Evolutionary conservation across 2,888 invertebrate species (phyloP), one percentile per base, ranked within the genome.

Genomic region (Allolobophora icterica): DNA sequence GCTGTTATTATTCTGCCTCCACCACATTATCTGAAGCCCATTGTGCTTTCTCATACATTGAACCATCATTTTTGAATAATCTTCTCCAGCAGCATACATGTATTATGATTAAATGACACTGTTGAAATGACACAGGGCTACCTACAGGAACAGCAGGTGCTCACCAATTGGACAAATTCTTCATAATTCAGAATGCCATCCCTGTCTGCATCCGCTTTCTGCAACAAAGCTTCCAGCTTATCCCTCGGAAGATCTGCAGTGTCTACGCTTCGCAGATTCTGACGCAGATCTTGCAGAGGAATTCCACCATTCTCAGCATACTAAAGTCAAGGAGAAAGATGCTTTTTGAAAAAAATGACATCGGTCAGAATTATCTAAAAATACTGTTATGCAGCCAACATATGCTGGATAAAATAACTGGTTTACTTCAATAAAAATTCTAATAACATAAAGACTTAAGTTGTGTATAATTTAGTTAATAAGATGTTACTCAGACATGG

Each of bases 151-250:
- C 5, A 71, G 6, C n/a, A 35, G 21, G 24, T 33, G 83, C 92
- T 92, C 91, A 95, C 95, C 94, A 96, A 92, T 90, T 93, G 93
- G 45, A 95, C 94, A 92, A 96, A 96, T 92, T 96, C 96, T 13
- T 94, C 93, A 92, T 95, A 96, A 90, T 95, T 95, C 71, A 96
- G 94, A 84, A 93, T 93, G 40, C 94, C 93, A 92, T 96, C 95
- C 33, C 93, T 92, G 92, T 96, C 95, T 35, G 90, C 91, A 92
- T 96, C 95, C 30, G 95, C 95, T 58, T 92, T 92, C 19, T 91
- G 90, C 21, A 96, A 91, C 89, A 96, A 94, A 8, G 92, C 89
- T 19, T 94, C 94, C 30, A 94, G 92, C 52, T 94, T 93, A 15
- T 93, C 93, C 35, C 94, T 93, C 33, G 95, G 94, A 45, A 93